Evolutionary conservation across 2,888 invertebrate genomes (phyloP).

Genomic region (Drosophila yooni): DNA sequence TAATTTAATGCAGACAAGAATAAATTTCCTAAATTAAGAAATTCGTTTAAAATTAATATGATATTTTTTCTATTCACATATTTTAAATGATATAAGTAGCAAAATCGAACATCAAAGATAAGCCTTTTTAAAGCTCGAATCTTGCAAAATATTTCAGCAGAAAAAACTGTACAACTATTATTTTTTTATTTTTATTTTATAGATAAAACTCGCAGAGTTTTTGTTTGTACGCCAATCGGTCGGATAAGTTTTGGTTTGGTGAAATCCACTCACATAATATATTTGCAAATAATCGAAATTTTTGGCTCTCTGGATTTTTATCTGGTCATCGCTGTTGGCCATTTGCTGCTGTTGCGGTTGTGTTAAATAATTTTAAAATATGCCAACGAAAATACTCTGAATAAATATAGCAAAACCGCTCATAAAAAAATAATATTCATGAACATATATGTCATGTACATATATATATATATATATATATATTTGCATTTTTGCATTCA

Average conservation of each 20-base stretch:
- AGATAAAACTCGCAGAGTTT: neutral
- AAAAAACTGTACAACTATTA: neutral
- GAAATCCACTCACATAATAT: conserved; percentile 35
- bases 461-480: neutral
- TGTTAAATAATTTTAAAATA: conserved; percentile 51
- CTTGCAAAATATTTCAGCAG: neutral
- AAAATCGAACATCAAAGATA: neutral
- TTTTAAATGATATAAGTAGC: neutral
- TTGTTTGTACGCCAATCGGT: conserved; percentile 3
- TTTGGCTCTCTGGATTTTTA: conserved; percentile 16
- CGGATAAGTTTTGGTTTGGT: conserved; percentile 22
- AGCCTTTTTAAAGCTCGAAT: neutral
- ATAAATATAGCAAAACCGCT: conserved; percentile 31
- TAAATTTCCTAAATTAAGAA: neutral
- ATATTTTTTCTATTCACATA: neutral
- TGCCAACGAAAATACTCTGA: conserved; percentile 17
- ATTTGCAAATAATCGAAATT: conserved; percentile 34
- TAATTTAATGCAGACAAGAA: neutral
- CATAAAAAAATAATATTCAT: conserved; percentile 21
- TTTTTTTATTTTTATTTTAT: conserved; percentile 8
- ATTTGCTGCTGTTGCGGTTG: conserved; percentile 22
- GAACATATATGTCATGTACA: neutral
- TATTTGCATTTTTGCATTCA: conserved; percentile 1
- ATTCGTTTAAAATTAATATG: neutral
- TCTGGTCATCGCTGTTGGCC: conserved; percentile 17